Conservation (phyloP, 2,888 invertebrate species). For the Noctua fimbriata region DNA sequence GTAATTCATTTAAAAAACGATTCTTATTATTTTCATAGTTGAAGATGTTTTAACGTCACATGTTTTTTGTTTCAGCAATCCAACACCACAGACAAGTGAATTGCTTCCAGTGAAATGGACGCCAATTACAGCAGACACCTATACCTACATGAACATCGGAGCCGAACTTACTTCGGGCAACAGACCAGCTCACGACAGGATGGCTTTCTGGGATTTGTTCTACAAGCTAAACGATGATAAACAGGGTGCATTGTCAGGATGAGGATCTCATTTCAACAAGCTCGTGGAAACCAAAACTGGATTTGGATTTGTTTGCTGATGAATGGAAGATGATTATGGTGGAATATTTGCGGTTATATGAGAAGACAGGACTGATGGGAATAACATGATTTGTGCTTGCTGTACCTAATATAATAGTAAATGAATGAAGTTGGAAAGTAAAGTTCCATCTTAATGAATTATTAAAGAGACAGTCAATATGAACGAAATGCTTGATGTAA, state of each 20-base stretch:
- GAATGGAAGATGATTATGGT: not conserved
- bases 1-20: not conserved
- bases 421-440: not conserved
- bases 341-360: not conserved
- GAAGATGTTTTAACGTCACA: not conserved
- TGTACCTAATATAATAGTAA: not conserved
- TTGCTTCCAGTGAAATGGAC: slow-evolving; percentile 75
- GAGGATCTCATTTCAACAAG: not conserved
- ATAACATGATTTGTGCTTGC: not conserved
- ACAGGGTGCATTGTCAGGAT: slow-evolving; percentile 9
- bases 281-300: not conserved
- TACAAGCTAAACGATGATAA: slow-evolving; percentile 65
- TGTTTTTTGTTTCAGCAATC: slow-evolving; percentile 70
- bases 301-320: not conserved
- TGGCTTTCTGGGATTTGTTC: slow-evolving; percentile 78
- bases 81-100: slow-evolving; percentile 73
- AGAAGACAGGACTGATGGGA: not conserved
- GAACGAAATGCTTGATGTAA: not conserved
- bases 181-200: slow-evolving; percentile 70
- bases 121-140: slow-evolving; percentile 63
- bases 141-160: slow-evolving; percentile 71
- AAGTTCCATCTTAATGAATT: not conserved
- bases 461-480: not conserved
- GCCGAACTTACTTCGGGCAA: slow-evolving; percentile 62
- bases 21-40: not conserved